A percentile compares a stretch with the other conserved stretches of the same genome.
These are phyloP conservation scores for Nasonia giraulti DNA, from an alignment of 1,140 invertebrate genomes.

Conservation along the genomic window DNA sequence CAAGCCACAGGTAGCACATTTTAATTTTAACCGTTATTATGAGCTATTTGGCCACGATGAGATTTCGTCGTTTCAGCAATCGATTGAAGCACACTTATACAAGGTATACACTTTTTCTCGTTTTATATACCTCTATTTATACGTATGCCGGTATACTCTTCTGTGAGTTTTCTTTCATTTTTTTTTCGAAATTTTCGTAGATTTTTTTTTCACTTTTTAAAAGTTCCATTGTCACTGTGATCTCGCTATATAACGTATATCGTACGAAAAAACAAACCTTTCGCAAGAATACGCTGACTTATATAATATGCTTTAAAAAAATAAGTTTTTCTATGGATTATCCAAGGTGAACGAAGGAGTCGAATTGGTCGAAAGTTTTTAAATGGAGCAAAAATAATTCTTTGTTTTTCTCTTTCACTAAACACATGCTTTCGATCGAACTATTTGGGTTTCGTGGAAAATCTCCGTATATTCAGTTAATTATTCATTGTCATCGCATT, in stretches of 20 bases:
- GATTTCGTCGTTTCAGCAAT: slow-evolving; percentile 4
- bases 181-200: background rate
- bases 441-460: background rate
- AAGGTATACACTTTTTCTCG: background rate
- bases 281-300: background rate
- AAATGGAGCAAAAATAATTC: too few relatives aligned
- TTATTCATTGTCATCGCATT: slow-evolving; percentile 28
- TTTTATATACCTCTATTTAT: slow-evolving; percentile 22
- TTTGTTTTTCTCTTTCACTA: background rate
- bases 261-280: background rate
- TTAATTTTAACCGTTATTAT: slow-evolving; percentile 16
- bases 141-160: slow-evolving; percentile 51
- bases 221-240: slow-evolving; percentile 6
- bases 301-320: background rate
- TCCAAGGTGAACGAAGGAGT: background rate
- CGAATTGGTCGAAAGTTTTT: background rate
- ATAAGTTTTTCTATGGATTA: background rate
- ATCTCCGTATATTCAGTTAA: background rate
- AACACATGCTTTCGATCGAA: background rate
- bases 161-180: background rate
- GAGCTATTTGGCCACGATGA: slow-evolving; percentile 39
- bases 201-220: background rate
- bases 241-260: background rate
- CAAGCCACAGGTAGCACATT: slow-evolving; percentile 21
- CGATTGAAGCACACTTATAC: slow-evolving; percentile 37